Evolutionary conservation across 2,888 invertebrate genomes (phyloP).

Genomic region (Dusona sp.): DNA sequence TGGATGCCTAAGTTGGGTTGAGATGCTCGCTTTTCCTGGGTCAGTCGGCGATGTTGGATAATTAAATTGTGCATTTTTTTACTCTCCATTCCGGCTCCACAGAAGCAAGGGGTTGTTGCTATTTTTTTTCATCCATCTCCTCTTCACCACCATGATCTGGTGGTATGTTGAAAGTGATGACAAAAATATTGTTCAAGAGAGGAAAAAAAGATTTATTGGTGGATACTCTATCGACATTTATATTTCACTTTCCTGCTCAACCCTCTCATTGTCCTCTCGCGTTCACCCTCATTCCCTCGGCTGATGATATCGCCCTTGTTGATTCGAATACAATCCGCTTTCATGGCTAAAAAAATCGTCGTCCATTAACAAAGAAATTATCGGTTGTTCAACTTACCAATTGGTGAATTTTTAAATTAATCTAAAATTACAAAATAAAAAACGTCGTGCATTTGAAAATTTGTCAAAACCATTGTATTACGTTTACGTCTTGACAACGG

Average conservation of each 20-base stretch:
- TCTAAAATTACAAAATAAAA: background rate
- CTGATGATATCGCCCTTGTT: constrained; percentile 13
- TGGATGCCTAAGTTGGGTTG: constrained; percentile 30
- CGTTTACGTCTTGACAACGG: too few relatives aligned
- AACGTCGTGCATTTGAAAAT: background rate
- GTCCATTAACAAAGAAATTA: background rate
- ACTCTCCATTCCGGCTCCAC: constrained; percentile 35
- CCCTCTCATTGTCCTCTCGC: background rate
- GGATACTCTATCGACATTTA: constrained; percentile 30
- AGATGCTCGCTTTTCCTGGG: constrained; percentile 34
- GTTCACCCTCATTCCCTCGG: background rate
- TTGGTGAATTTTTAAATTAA: background rate
- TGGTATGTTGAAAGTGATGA: constrained; percentile 24
- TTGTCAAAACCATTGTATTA: background rate
- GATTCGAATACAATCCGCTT: background rate
- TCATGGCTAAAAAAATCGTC: too few relatives aligned
- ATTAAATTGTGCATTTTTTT: constrained; percentile 64
- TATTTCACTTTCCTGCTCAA: background rate
- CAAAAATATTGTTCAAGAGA: constrained; percentile 23
- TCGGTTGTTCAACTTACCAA: background rate
- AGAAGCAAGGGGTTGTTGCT: constrained; percentile 33
- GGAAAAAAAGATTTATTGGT: constrained; percentile 6
- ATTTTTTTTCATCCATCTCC: constrained; percentile 31
- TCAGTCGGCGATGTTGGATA: constrained; percentile 58
- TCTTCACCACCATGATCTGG: background rate